These are phyloP conservation scores for Invenusta paracnida DNA, from an alignment of 2,888 invertebrate genomes.

Conservation along the genomic window DNA sequence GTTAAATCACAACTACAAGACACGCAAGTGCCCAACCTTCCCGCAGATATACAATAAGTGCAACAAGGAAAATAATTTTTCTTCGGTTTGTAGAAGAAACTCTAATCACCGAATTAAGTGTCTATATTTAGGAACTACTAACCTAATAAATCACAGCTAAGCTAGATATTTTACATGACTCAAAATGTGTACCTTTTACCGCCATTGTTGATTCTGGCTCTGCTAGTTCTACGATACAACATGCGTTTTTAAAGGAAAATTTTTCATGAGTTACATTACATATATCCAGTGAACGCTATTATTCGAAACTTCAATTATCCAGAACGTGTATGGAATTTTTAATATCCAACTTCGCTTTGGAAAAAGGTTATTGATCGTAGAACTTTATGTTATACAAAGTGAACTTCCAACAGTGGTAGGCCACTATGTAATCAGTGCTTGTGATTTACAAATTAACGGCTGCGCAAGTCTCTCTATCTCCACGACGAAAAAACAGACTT, in stretches of 20 bases:
- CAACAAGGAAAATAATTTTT: background rate
- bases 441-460: background rate
- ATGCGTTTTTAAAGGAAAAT: background rate
- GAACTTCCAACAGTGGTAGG: background rate
- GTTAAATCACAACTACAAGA: background rate
- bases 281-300: background rate
- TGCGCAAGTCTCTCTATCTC: background rate
- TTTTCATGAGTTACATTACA: background rate
- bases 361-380: background rate
- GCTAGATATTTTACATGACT: background rate
- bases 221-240: background rate
- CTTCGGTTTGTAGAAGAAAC: background rate
- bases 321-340: background rate
- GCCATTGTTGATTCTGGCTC: background rate
- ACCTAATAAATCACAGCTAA: background rate
- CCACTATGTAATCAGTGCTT: background rate
- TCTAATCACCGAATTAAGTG: background rate
- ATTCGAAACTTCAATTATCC: background rate
- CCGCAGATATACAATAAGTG: background rate
- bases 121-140: background rate
- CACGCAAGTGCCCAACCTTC: background rate
- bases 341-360: background rate
- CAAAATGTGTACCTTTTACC: background rate
- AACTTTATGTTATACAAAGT: background rate
- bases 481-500: background rate